Evolutionary conservation across 2,113 vertebrate species (phyloP).

Genomic region (Notarius quadriscutis): DNA sequence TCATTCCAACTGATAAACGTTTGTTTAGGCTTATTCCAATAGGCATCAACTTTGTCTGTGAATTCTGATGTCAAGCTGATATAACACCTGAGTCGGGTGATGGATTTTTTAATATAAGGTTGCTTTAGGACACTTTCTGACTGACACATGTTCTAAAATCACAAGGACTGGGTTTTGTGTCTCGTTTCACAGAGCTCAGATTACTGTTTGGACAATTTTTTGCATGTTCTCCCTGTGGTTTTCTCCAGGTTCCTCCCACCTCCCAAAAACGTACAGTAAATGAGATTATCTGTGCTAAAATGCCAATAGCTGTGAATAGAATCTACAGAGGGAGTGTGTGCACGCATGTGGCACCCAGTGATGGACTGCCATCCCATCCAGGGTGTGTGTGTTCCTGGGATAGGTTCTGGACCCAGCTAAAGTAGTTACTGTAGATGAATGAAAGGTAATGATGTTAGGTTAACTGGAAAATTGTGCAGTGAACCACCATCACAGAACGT

Average conservation of each 20-base stretch:
- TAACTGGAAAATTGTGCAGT: not conserved
- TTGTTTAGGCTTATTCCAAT: not conserved
- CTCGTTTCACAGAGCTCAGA: not conserved
- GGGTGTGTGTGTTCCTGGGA: not conserved
- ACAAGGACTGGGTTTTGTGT: not conserved
- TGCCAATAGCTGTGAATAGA: not conserved
- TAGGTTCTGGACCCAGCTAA: not conserved
- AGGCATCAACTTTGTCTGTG: not conserved
- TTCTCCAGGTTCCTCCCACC: not conserved
- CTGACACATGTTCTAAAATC: not conserved
- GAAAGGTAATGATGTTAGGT: not conserved
- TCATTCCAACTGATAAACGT: not conserved
- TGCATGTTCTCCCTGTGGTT: not conserved
- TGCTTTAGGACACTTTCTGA: not conserved
- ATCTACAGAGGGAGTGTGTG: not conserved
- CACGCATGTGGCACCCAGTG: not conserved
- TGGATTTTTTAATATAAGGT: not conserved
- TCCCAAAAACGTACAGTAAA: not conserved
- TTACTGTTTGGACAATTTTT: not conserved
- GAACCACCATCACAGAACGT: not conserved
- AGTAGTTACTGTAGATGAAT: not conserved
- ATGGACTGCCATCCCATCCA: not conserved
- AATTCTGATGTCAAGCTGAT: not conserved
- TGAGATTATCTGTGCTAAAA: not conserved
- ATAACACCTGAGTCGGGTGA: not conserved